Evolutionary conservation across 2,113 vertebrate genomes (phyloP).

Genomic region (Polypterus senegalus): DNA sequence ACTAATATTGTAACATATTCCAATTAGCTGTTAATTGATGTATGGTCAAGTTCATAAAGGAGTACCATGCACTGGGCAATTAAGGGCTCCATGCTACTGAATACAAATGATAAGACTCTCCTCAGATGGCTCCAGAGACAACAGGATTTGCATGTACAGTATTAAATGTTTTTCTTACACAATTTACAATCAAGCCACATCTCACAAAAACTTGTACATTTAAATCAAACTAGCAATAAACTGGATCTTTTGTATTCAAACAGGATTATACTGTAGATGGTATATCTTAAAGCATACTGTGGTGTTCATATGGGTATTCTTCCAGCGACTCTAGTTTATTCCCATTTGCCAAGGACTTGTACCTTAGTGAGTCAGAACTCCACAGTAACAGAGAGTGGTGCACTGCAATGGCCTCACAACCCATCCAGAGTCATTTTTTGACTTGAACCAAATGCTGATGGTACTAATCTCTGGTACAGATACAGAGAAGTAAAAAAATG

Average conservation of each 20-base stretch:
- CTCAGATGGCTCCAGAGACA: conserved; percentile 13
- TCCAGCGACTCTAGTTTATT: no score
- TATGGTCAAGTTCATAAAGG: neutral
- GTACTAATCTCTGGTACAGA: no score
- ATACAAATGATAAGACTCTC: neutral
- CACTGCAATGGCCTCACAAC: no score
- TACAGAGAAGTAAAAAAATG: no score
- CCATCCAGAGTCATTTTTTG: no score
- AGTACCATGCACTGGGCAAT: neutral
- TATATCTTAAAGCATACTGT: no score
- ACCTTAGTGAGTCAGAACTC: no score
- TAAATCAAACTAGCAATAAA: conserved; percentile 22
- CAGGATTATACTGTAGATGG: no score
- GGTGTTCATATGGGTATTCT: no score
- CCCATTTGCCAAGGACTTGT: no score
- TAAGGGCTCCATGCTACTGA: neutral
- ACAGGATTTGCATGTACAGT: conserved; percentile 9
- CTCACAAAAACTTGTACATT: conserved; percentile 20
- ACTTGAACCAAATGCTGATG: no score
- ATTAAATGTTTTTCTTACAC: conserved; percentile 15
- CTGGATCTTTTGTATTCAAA: neutral
- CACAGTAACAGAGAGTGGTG: no score
- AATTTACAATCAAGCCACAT: conserved; percentile 18
- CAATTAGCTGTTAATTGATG: conserved; percentile 4
- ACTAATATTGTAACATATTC: conserved; percentile 2